Evolutionary conservation across 2,888 invertebrate genomes (phyloP).

Genomic region (Papilio demoleus): DNA sequence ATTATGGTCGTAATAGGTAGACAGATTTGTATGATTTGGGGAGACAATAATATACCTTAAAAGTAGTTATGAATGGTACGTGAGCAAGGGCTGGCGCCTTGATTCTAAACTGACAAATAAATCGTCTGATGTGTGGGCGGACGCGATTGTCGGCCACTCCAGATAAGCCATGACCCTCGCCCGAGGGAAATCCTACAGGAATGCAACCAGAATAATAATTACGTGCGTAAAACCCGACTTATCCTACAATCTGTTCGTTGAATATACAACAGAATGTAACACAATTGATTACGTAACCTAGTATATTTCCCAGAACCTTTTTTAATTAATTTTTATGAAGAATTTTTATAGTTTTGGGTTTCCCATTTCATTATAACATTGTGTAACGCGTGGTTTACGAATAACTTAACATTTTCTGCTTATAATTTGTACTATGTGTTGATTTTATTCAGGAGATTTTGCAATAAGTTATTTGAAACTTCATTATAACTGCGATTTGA

Average conservation of each 20-base stretch:
- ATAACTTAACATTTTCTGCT: background rate
- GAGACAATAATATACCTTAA: conserved; percentile 47
- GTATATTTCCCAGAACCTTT: background rate
- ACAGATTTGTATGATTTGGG: background rate
- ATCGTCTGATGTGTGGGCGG: conserved; percentile 66
- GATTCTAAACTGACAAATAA: conserved; percentile 59
- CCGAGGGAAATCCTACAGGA: conserved; percentile 40
- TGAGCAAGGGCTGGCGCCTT: conserved; percentile 54
- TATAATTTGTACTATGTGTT: background rate
- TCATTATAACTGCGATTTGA: background rate
- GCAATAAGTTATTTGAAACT: no score
- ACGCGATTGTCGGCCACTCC: conserved; percentile 59
- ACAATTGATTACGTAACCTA: conserved; percentile 9
- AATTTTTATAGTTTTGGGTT: background rate
- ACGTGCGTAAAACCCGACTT: conserved; percentile 20
- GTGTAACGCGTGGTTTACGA: background rate
- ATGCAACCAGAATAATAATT: conserved; percentile 24
- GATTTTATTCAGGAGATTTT: background rate
- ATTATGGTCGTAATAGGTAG: background rate
- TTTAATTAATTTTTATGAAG: background rate
- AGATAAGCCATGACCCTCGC: conserved; percentile 53
- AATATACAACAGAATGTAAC: background rate
- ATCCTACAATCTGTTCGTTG: background rate
- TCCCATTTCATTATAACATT: background rate
- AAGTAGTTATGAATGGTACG: conserved; percentile 43